These are phyloP conservation scores for Gulo gulo DNA, from an alignment of 2,113 vertebrate species.

Conservation along the genomic window DNA sequence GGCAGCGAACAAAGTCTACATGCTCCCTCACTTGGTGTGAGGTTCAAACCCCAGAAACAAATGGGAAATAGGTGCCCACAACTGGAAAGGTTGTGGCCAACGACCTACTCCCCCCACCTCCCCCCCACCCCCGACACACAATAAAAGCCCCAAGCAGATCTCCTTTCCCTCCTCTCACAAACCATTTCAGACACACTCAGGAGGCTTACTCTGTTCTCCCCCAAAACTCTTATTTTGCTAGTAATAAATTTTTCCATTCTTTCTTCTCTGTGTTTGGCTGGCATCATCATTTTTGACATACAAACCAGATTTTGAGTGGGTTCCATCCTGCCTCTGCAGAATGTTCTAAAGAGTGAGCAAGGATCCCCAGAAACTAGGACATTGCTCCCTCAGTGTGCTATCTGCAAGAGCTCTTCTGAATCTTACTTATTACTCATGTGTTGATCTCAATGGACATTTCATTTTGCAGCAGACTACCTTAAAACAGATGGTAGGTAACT, in stretches of 20 bases:
- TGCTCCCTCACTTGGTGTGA: neutral
- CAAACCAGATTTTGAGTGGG: neutral
- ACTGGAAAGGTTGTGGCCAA: neutral
- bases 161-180: neutral
- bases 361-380: neutral
- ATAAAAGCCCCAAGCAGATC: neutral
- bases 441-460: neutral
- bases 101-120: fast-evolving
- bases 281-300: neutral
- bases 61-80: neutral
- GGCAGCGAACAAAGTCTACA: neutral
- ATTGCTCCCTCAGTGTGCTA: neutral
- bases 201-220: neutral
- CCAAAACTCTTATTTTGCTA: neutral
- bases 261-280: neutral
- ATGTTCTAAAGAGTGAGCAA: neutral
- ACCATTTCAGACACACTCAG: neutral
- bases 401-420: neutral
- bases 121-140: no score
- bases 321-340: neutral
- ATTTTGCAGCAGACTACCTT: neutral
- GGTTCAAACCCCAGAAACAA: neutral
- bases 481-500: neutral
- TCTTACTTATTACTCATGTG: neutral
- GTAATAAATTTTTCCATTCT: neutral